Base-by-base conservation (phyloP, 2,113 vertebrate genomes). In the Panthera uncia region DNA sequence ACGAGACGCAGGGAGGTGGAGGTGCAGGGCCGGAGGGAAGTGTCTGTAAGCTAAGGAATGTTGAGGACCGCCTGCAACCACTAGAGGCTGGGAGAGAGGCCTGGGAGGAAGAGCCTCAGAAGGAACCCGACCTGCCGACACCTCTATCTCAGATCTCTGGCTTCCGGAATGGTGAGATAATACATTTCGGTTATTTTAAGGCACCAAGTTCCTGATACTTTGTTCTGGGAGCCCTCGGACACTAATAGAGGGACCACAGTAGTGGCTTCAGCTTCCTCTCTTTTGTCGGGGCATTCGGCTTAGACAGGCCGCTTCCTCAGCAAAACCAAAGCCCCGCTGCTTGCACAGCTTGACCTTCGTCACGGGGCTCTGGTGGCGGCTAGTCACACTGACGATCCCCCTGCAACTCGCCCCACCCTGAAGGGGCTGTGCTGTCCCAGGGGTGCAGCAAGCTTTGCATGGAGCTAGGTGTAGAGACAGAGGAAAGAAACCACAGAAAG, bases 61-160 rank as follows among this genome's bases (percentile, higher is more conserved):
- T 10, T 0, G 8, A 4, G 3, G 55, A 3, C 8, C 0, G 16
- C 31, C 18, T 0, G n/a, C 13, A 2, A 9, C 10, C 31, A 2
- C 69, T 29, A 31, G 27, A 27, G 16, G 38, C 15, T 1, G 3
- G 33, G 50, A 66, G 48, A 3, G 71, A 21, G 23, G 78, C 41
- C 41, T 31, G 41, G 74, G 25, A 29, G 41, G 41, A 78, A 3
- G 5, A 6, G 68, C 63, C 23, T 68, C 69, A 5, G 48, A 23
- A 3, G 74, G 41, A 23, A 50, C 36, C 5, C 10, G 13, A 38
- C 31, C 66, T 38, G 57, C 55, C 0, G 0, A 16, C 29, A 33
- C 23, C 29, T 2, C 7, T 38, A 50, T 16, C 33, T 52, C 38
- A 19, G 36, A 25, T 38, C 69, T 38, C 15, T 8, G 25, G 65